Evolutionary conservation across 2,113 vertebrate genomes (phyloP).

Genomic region (Misgurnus mizolepis): DNA sequence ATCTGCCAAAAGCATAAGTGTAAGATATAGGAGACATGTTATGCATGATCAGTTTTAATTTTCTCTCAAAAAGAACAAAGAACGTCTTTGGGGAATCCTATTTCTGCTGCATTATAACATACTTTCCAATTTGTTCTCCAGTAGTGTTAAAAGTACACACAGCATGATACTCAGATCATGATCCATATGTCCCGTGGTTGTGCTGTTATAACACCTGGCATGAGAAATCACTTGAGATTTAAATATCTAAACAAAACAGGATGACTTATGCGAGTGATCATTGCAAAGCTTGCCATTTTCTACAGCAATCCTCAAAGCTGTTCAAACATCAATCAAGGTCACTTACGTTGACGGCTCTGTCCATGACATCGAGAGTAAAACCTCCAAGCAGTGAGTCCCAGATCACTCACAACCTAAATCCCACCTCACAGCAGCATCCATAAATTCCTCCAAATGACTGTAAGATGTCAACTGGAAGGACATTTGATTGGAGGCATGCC

Average conservation of each 20-base stretch:
- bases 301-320: conserved; percentile 17
- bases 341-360: conserved; percentile 12
- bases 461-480: conserved; percentile 20
- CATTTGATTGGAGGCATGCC: conserved; percentile 29
- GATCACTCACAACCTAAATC: conserved; percentile 35
- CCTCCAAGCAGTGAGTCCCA: conserved; percentile 10
- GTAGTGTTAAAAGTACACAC: too few species aligned
- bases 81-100: too few species aligned
- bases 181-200: not conserved
- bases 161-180: not conserved
- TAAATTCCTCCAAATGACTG: conserved; percentile 38
- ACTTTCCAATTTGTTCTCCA: too few species aligned
- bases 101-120: too few species aligned
- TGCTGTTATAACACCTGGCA: not conserved
- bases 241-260: not conserved
- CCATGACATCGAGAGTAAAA: conserved; percentile 33
- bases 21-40: too few species aligned
- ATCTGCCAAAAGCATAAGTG: too few species aligned
- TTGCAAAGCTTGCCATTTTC: not conserved
- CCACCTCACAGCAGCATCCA: conserved; percentile 11
- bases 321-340: conserved; percentile 21
- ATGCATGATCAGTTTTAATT: too few species aligned
- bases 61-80: too few species aligned
- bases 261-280: conserved; percentile 4
- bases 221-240: not conserved